Evolutionary conservation across 2,113 vertebrate genomes (phyloP), one percentile per base, ranked within the genome.

Genomic region (Falcunculus frontatus): DNA sequence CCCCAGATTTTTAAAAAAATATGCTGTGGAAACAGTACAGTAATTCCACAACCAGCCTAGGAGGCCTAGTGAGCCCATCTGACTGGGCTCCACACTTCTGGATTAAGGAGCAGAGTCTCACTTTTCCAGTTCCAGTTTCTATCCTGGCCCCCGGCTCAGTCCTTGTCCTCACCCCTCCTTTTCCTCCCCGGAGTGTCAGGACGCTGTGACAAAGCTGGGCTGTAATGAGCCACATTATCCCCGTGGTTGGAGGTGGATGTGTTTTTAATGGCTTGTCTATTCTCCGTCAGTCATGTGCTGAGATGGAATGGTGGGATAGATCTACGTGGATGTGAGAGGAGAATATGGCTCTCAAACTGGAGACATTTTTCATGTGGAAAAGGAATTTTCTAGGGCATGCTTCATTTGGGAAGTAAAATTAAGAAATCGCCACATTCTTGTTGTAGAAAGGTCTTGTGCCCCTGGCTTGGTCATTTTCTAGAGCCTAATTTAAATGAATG

Each of bases 241-340:
- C 97, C 97, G 95, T 96, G 96, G 97, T 97, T 85, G 93, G 97
- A 97, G 96, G 97, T 97, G 97, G 97, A 98, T 98, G 97, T 97
- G 97, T 97, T 97, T 97, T 96, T 96, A 96, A 97, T 95, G 97
- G 97, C 91, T 84, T 93, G 72, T 95, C 97, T 98, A 90, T 97
- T 97, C 95, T 93, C 64, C 4, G 92, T 94, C 94, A 96, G 97
- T 98, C 97, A 96, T 78, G 96, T 64, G 94, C 97, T 96, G 94
- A 92, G 95, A 95, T 97, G 97, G 97, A 96, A 68, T 85, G 93
- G 86, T 94, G 86, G 94, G 86, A 49, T 55, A 32, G 86, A 75
- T 93, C 84, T 52, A 7, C 80, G 27, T 57, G 70, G 37, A 73
- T 91, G 79, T 21, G 87, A 84, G 92, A 73, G 35, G 81, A 91